Base-by-base conservation (phyloP, 2,113 vertebrate genomes). In the Cercocebus atys region DNA sequence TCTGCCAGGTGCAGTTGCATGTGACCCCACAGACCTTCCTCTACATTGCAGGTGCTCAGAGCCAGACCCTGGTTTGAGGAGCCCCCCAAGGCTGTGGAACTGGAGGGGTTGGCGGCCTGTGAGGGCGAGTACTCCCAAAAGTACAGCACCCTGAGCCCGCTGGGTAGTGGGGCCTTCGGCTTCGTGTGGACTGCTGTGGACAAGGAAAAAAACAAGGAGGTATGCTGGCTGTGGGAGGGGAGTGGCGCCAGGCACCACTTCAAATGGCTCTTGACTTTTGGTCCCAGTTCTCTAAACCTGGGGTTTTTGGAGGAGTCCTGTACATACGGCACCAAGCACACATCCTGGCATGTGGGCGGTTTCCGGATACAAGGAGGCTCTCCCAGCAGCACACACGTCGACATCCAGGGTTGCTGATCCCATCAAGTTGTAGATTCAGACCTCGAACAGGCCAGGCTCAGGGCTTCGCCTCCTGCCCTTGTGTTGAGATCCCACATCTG, bases 81-180 rank as follows among this genome's bases (percentile, higher is more conserved):
- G 3, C 88, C 99, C 59, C 98, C 16, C 73, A 98, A 91, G 90
- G 98, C 98, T 2, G 96, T 98, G 95, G 99, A 99, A 92, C 98
- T 99, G 18, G 99, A 99, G 89, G 98, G 99, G 66, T 97, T 99
- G 78, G 98, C 97, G 35, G 99, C 99, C 68, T 99, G 99, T n/a
- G 99, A 99, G 38, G 99, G 99, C 17, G 98, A 99, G 45, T 99
- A 99, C 57, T 98, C 98, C 43, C 98, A 98, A 66, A 98, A 99
- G 92, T 99, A 99, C 81, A 98, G 96, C 97, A 99, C 99, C 0
- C 75, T 99, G 73, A 98, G 95, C 76, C 99, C 99, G 2, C 96
- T 99, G 35, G 99, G 99, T 72, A 99, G 99, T 81, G 99, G 99
- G 70, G 99, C 99, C 55, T 99, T 99, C 59, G 99, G 99, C 79